These are phyloP conservation scores for Halcyon smyrnensis DNA, from an alignment of 2,797 vertebrate genomes.

Conservation along the genomic window DNA sequence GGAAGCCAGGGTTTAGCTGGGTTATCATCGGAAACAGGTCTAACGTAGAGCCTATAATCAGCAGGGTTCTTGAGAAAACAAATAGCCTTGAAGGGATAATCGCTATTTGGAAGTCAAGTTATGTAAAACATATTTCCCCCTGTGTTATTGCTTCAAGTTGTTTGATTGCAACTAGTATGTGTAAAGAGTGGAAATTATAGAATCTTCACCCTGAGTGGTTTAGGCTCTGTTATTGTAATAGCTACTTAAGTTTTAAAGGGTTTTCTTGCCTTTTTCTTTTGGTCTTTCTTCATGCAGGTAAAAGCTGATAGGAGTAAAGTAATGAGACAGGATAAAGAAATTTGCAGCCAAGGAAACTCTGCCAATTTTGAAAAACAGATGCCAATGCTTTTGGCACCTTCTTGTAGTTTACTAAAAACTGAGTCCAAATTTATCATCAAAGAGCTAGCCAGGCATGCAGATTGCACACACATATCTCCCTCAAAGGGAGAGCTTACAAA, in stretches of 20 bases:
- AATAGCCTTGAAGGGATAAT: constrained; percentile 72
- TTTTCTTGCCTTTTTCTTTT: constrained; percentile 66
- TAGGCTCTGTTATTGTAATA: constrained; percentile 58
- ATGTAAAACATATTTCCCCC: constrained; percentile 72
- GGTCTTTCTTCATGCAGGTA: constrained; percentile 66
- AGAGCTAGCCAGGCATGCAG: constrained; percentile 55
- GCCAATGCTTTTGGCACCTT: constrained; percentile 49
- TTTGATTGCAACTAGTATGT: constrained; percentile 62
- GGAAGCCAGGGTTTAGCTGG: constrained; percentile 54
- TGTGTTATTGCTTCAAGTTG: constrained; percentile 65
- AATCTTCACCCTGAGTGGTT: constrained; percentile 66
- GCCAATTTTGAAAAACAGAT: constrained; percentile 48
- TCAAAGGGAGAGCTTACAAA: constrained; percentile 72
- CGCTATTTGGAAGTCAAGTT: constrained; percentile 67
- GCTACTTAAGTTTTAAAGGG: constrained; percentile 62
- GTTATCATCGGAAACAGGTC: constrained; percentile 78
- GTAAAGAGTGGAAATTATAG: constrained; percentile 54
- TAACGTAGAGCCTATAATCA: constrained; percentile 68
- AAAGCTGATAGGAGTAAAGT: constrained; percentile 54
- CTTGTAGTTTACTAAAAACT: constrained; percentile 33
- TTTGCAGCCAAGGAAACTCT: constrained; percentile 29
- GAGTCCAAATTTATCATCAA: constrained; percentile 61
- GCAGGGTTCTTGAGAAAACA: constrained; percentile 72
- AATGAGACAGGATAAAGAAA: constrained; percentile 50
- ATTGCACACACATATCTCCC: constrained; percentile 61